Evolutionary conservation across 2,113 vertebrate species (phyloP), one percentile per base, ranked within the genome.

Genomic region (Albula goreensis): DNA sequence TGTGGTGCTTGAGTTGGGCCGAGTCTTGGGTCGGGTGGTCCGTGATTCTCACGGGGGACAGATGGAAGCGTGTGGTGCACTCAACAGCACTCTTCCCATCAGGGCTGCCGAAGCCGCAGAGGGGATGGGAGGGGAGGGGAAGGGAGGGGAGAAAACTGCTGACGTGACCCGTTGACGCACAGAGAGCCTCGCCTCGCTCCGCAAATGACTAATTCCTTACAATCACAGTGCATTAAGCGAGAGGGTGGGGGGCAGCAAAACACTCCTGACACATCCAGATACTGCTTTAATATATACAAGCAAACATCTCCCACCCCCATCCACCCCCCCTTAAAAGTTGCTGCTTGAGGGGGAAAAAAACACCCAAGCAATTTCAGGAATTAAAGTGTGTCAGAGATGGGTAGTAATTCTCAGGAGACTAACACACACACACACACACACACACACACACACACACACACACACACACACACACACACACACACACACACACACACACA

Each of bases 401-500:
- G n/a, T n/a, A 31, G 70, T 74, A 74, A 74, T 74, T 31, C 8
- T n/a, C 70, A 25, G 70, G n/a, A 9, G 22, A 7, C 41, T 50
- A 3, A 50, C 4, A 80, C 49, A 49, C 78, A 12, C 79, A 80
- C 49, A 80, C 15, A 52, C 22, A 80, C 15, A 80, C 49, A 74
- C 11, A 41, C 53, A 50, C 48, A 63, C 13, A 80, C 3, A 50
- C 78, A 80, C 77, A 15, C 77, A 78, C 81, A 50, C 48, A 50
- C 2, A 70, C 83, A 81, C 60, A 82, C 81, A 60, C 77, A 60
- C 48, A 41, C n/a, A 48, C 84, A 86, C 83, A 22, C 50, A 60
- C 50, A 86, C 70, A 15, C 53, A 2, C 5, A 1, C 80, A 50
- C 4, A 80, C 49, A 49, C 78, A 12, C 79, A 80, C 49, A 80